These are phyloP conservation scores for Speoplatyrhinus poulsoni DNA, from an alignment of 2,113 vertebrate genomes.

Conservation along the genomic window DNA sequence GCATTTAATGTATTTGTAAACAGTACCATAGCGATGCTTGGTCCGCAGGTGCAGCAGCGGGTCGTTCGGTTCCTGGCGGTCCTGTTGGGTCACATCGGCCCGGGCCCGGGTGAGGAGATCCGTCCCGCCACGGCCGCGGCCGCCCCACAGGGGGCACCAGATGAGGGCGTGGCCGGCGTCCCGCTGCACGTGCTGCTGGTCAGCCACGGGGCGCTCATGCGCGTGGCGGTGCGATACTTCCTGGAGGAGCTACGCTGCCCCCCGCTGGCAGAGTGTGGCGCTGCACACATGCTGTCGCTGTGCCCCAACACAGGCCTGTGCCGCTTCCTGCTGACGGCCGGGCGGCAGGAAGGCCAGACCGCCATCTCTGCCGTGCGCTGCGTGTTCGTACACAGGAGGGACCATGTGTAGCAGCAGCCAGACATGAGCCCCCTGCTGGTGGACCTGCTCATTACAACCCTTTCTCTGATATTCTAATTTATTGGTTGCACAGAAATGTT, in stretches of 20 bases:
- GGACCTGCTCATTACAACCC: too few relatives aligned
- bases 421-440: too few relatives aligned
- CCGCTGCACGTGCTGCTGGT: slow-evolving; percentile 83
- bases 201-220: slow-evolving; percentile 90
- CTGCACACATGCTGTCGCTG: slow-evolving; percentile 76
- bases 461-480: too few relatives aligned
- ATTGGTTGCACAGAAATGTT: too few relatives aligned
- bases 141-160: slow-evolving; percentile 48
- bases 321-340: slow-evolving; percentile 81
- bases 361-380: slow-evolving; percentile 67
- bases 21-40: not conserved
- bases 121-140: not conserved
- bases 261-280: slow-evolving; percentile 70
- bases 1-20: too few relatives aligned
- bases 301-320: slow-evolving; percentile 90
- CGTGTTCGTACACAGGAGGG: slow-evolving; percentile 83
- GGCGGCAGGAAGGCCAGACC: slow-evolving; percentile 40
- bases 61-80: slow-evolving; percentile 82
- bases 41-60: slow-evolving; percentile 82
- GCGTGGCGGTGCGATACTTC: slow-evolving; percentile 82
- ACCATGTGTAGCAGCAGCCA: slow-evolving; percentile 72
- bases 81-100: slow-evolving; percentile 76
- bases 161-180: slow-evolving; percentile 47
- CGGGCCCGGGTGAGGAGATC: slow-evolving; percentile 49
- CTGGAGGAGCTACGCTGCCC: slow-evolving; percentile 83